Base-by-base conservation (phyloP, 2,888 invertebrate genomes). In the Xanthia togata region DNA sequence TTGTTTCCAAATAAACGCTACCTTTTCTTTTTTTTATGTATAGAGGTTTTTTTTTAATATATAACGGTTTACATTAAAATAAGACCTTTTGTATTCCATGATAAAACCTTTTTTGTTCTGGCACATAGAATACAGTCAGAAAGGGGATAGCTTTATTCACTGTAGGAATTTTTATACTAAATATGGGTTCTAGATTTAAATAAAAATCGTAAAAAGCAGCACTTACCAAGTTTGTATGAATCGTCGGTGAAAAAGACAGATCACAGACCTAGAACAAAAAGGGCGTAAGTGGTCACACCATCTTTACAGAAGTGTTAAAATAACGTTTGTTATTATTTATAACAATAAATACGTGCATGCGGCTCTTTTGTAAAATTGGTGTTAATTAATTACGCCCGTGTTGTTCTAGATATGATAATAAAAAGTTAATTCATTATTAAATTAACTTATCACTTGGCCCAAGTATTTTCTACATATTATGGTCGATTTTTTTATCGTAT, bases 221-320 rank as follows among this genome's bases (percentile, higher is more conserved):
- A 83, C 78, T 85, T 84, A 76, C 67, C 78, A 83, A 81, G 47
- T 78, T 86, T 23, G 82, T 77, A 82, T 79, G 82, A 64, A 85
- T 81, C 75, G 85, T 81, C 76, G 85, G 85, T 77, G 81, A 81
- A 84, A 79, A 83, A 87, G 82, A 70, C 62, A 68, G 84, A 82
- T 87, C 78, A 78, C 78, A 83, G 73, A 82, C 81, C 86, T 82
- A 80, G 83, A 79, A 81, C 81, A 78, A 74, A 78, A 76, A 82
- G 81, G 84, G 81, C 85, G 85, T 76, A 84, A 44, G 76, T 74
- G 73, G 62, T 77, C 69, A 78, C 84, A 81, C 83, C 86, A 75
- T 53, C 50, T 74, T 74, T 79, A 76, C 76, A 88, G 71, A 85
- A 76, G 53, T 59, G 41, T 62, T 50, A 44, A 63, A 78, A 65